phyloP scores from a whole-genome alignment of 1,140 invertebrate species.

The Tetraneura akinire region DNA sequence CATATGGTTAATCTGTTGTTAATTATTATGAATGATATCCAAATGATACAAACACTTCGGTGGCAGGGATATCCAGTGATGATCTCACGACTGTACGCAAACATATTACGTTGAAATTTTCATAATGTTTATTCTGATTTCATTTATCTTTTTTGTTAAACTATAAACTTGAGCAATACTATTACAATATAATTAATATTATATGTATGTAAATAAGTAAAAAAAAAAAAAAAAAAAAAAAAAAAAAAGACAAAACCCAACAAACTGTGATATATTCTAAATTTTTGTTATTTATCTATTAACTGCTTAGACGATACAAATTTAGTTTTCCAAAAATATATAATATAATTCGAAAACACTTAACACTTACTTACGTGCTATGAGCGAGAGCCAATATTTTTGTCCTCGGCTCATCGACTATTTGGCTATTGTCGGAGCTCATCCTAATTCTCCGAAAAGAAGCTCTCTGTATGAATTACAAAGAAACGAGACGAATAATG shows the following conservation, averaged over 20 bases:
- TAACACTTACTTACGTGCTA: slow-evolving; percentile 24
- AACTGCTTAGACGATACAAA: slow-evolving; percentile 5
- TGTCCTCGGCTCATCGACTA: slow-evolving; percentile 91
- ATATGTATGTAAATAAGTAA: slow-evolving; percentile 18
- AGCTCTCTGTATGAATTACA: slow-evolving; percentile 32
- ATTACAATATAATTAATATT: not conserved
- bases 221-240: not conserved
- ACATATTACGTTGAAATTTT: not conserved
- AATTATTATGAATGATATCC: not conserved
- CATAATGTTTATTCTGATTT: not conserved
- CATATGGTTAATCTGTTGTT: not conserved
- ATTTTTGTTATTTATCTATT: slow-evolving; percentile 15
- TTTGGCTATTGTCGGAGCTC: slow-evolving; percentile 90
- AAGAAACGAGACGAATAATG: slow-evolving; percentile 61
- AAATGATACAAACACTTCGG: slow-evolving; percentile 32
- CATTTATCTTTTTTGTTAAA: not conserved
- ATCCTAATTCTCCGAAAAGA: slow-evolving; percentile 65
- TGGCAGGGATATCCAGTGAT: slow-evolving; percentile 22
- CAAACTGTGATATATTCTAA: slow-evolving; percentile 46
- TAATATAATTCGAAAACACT: not conserved
- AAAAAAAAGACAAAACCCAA: slow-evolving; percentile 20
- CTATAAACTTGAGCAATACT: slow-evolving; percentile 33
- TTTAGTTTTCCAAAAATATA: slow-evolving; percentile 30
- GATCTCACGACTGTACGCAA: slow-evolving; percentile 36
- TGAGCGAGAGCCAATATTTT: slow-evolving; percentile 48